Base-by-base conservation (phyloP, 2,113 vertebrate species). In the Stegostoma tigrinum region DNA sequence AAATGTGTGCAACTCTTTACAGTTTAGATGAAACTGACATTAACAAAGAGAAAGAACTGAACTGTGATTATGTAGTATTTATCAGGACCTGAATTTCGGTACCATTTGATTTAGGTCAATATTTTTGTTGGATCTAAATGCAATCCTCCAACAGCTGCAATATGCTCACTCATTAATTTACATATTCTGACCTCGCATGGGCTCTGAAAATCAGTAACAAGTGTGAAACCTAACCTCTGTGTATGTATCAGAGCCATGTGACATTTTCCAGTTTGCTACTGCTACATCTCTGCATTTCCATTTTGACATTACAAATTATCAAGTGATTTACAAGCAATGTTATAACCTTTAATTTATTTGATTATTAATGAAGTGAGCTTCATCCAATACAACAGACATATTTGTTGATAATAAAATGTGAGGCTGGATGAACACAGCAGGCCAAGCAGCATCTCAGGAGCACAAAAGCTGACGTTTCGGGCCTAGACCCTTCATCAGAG, bases 271-370 rank as follows among this genome's bases (percentile, higher is more conserved):
- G 30, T 64, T n/a, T 91, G 34, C n/a, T 30, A 91, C 61, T 64
- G 24, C 61, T 2, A 14, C 19, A 17, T 12, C 17, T 42, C 64
- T 21, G 24, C 89, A 93, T 93, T 66, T 8, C 19, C n/a, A 66
- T 17, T 93, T 66, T 67, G 15, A 91, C 55, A 64, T 64, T 15
- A 64, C 34, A 67, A 66, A 93, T 24, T 83, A 83, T 27, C 30
- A 55, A 21, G 61, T 66, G n/a, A 93, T 67, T 93, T 66, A 66
- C 38, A 64, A 91, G 89, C n/a, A 61, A 91, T 61, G 17, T 91
- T 66, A 91, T 66, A 66, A 93, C n/a, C 89, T 93, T 19, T 67
- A 61, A 67, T 66, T 93, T 64, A 38, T 10, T 93, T 93, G 89
- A 93, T 93, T 93, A 61, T 48, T 48, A 48, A 48, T 48, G 48